Base-by-base conservation (phyloP, 2,113 vertebrate species). In the Prinia subflava region DNA sequence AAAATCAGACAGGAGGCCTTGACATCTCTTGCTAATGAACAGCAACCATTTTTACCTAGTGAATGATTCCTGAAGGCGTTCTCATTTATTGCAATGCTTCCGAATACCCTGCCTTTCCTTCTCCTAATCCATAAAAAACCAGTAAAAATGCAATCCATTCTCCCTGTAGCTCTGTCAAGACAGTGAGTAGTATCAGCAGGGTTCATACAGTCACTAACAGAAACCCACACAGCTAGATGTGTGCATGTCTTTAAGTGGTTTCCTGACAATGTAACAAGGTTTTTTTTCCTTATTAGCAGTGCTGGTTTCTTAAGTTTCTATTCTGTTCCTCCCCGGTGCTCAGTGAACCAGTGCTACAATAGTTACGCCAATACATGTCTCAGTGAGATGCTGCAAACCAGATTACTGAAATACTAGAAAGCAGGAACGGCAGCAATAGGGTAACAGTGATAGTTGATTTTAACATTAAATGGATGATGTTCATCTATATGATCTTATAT, bases 371-470 rank as follows among this genome's bases (percentile, higher is more conserved):
- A 28, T 6, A 49, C 17, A 41, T 50, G 30, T 35, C 23, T 16
- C 30, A 21, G 9, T 4, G 24, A 63, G 31, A 62, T n/a, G 31
- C 41, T 57, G n/a, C 7, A 84, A 62, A 87, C 15, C 19, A 42
- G 4, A 30, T 14, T 20, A 68, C 30, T 17, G 23, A 78, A 84
- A 89, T 42, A 70, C 13, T 20, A 0, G 0, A n/a, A 52, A 47
- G 33, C 23, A 70, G 41, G 5, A 95, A 53, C 20, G 44, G 22
- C 24, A 85, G 53, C 10, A 0, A 7, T 75, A 75, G 9, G 10
- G 18, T 13, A 16, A n/a, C 55, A 64, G 13, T 4, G 11, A 39
- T 16, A 75, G 46, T 1, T 0, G 0, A 3, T 33, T 89, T 63
- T 59, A 82, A n/a, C 14, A 42, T 0, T n/a, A 27, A 50, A 62